These are phyloP conservation scores for Pluvianellus socialis DNA, from an alignment of 2,113 vertebrate genomes.

Conservation along the genomic window DNA sequence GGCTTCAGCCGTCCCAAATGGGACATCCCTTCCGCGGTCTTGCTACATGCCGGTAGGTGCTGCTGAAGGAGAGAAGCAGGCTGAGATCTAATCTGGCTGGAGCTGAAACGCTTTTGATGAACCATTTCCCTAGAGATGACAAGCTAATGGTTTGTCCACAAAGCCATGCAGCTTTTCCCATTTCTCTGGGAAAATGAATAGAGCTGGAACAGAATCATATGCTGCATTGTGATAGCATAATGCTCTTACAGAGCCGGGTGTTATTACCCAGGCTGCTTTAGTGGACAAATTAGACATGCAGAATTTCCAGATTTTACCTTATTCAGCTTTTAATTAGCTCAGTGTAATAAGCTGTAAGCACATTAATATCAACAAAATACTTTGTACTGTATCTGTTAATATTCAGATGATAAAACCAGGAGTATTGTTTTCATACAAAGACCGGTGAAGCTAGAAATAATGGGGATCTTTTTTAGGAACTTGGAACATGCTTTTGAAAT, in stretches of 20 bases:
- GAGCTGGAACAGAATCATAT: constrained; percentile 41
- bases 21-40: not conserved
- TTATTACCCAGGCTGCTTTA: constrained; percentile 60
- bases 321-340: constrained; percentile 81
- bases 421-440: constrained; percentile 60
- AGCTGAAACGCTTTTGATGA: not conserved
- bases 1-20: not conserved
- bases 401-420: constrained; percentile 43
- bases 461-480: not conserved
- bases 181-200: constrained; percentile 43
- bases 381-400: constrained; percentile 55
- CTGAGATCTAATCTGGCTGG: constrained; percentile 30
- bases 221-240: constrained; percentile 64
- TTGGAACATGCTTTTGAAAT: not conserved
- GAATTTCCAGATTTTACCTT: constrained; percentile 69
- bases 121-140: not conserved
- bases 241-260: constrained; percentile 64
- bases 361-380: constrained; percentile 74
- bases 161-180: constrained; percentile 7
- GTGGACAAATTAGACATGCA: constrained; percentile 69
- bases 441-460: constrained; percentile 4
- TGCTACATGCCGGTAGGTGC: not conserved
- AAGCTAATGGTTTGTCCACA: constrained; percentile 19
- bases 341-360: constrained; percentile 78
- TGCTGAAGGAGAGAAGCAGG: constrained; percentile 3